Conservation (phyloP, 2,888 invertebrate species). For the Drosophila flavopinicola region DNA sequence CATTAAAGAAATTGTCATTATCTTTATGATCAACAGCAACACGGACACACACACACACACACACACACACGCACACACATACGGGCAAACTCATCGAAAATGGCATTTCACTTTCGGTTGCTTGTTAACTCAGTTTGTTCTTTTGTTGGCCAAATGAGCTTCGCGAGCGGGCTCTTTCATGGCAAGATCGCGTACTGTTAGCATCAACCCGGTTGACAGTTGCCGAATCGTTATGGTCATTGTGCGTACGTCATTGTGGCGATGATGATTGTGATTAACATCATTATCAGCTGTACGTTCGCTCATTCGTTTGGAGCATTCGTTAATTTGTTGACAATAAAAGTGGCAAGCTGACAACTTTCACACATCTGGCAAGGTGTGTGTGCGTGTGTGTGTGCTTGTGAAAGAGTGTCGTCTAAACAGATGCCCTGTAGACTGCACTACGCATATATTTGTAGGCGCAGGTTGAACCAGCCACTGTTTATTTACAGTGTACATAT, state of each 20-base stretch:
- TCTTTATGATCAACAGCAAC: conserved; percentile 55
- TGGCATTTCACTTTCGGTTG: conserved; percentile 71
- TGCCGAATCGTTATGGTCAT: conserved; percentile 37
- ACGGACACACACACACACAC: conserved; percentile 8
- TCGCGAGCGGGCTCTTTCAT: conserved; percentile 54
- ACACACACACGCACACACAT: not conserved
- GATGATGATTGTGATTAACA: conserved; percentile 15
- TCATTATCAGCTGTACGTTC: conserved; percentile 25
- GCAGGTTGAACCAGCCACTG: conserved; percentile 21
- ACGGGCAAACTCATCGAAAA: conserved; percentile 29
- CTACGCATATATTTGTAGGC: conserved; percentile 18
- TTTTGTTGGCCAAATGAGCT: conserved; percentile 66
- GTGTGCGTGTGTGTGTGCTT: conserved; percentile 3
- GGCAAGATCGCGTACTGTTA: conserved; percentile 32
- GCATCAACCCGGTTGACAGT: conserved; percentile 43
- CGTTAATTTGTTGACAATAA: conserved; percentile 76
- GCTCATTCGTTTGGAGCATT: conserved; percentile 27
- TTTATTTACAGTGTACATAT: conserved; percentile 18
- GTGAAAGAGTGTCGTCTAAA: conserved; percentile 15
- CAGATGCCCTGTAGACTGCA: conserved; percentile 9
- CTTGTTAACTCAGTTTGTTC: conserved; percentile 58
- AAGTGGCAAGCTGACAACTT: conserved; percentile 73
- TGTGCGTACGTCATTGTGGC: conserved; percentile 44
- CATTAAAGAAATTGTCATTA: conserved; percentile 73
- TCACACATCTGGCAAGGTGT: conserved; percentile 64